Percentiles rank a stretch among this genome's conserved stretches.
Conservation (phyloP, 2,797 vertebrate species). For the Dendrocincla tyrannina region DNA sequence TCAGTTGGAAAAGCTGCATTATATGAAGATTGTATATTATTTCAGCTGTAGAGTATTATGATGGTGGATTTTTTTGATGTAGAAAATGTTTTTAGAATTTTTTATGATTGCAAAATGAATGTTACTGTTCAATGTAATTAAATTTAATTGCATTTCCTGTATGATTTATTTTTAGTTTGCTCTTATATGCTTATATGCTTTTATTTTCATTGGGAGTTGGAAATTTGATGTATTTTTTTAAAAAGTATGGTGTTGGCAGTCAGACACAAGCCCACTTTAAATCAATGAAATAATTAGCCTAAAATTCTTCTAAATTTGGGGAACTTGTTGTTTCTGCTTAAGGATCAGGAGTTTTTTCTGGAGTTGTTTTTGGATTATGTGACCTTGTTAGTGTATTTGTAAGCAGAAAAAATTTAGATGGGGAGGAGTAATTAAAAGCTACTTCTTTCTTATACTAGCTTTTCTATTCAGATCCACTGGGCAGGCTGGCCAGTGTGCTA, state of each 20-base stretch:
- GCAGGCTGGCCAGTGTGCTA: background rate
- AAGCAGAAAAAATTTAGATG: background rate
- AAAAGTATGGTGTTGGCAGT: conserved; percentile 4
- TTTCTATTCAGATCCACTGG: background rate
- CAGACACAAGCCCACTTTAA: background rate
- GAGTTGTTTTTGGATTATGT: background rate
- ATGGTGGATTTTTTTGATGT: conserved; percentile 2
- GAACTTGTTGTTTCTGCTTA: background rate
- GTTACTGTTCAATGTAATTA: conserved; percentile 60
- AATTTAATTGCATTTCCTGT: conserved; percentile 68
- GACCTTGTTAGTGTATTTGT: background rate
- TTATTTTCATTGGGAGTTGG: conserved; percentile 30
- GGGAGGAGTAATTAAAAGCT: background rate
- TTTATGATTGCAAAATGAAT: conserved; percentile 33
- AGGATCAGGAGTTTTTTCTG: background rate
- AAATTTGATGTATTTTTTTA: background rate
- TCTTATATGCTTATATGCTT: conserved; percentile 23
- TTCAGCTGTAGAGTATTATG: conserved; percentile 35
- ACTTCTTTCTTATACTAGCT: background rate
- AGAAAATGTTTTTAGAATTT: conserved; percentile 42
- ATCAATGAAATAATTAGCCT: background rate
- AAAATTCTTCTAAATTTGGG: background rate
- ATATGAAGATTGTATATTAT: background rate
- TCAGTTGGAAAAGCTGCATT: conserved; percentile 40
- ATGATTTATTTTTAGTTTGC: conserved; percentile 66